Conservation (phyloP, 2,113 vertebrate species). For the Ptilorrhoa leucosticta region DNA sequence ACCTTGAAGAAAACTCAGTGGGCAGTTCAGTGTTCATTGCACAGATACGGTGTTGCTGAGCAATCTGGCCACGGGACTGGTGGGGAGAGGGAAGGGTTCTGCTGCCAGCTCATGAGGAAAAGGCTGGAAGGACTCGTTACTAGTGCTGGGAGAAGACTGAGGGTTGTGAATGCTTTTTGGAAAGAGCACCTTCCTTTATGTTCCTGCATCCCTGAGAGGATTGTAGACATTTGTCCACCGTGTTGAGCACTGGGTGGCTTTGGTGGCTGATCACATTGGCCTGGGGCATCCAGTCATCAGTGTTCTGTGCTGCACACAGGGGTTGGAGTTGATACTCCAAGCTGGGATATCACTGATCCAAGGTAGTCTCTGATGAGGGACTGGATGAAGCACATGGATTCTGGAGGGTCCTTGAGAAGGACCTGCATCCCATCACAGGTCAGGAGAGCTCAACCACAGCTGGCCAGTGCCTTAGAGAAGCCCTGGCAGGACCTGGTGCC, state of each 20-base stretch:
- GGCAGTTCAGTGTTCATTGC: not conserved
- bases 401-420: not conserved
- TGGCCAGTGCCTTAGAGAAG: not conserved
- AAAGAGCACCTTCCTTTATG: not conserved
- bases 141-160: not conserved
- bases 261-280: not conserved
- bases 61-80: not conserved
- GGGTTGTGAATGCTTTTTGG: not conserved
- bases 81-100: not conserved
- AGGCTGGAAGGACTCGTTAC: not conserved
- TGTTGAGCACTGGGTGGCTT: not conserved
- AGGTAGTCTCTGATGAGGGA: not conserved
- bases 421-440: not conserved
- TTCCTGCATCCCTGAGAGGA: not conserved
- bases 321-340: not conserved
- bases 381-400: not conserved
- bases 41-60: not conserved
- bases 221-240: accelerated
- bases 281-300: not conserved
- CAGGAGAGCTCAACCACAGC: not conserved
- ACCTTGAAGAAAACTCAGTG: not conserved
- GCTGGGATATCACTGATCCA: not conserved
- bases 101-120: not conserved
- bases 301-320: not conserved
- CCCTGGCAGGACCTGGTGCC: not conserved